A percentile compares a stretch with the other conserved stretches of the same genome.
phyloP scores from a whole-genome alignment of 2,113 vertebrate genomes.

The Neofelis nebulosa region DNA sequence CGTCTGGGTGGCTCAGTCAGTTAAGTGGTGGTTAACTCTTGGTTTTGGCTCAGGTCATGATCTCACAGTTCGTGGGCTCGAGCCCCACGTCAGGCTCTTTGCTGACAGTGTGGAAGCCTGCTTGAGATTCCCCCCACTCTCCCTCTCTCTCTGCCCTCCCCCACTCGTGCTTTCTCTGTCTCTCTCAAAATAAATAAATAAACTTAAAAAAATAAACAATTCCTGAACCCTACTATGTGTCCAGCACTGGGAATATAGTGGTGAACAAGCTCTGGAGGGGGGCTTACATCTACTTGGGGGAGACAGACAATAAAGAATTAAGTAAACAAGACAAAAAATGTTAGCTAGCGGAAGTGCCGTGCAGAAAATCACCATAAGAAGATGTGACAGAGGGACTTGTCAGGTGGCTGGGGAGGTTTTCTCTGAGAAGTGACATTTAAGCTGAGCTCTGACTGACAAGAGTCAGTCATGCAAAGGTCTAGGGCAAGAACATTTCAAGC shows the following conservation, averaged over 20 bases:
- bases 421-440: neutral
- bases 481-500: constrained; percentile 15
- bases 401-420: neutral
- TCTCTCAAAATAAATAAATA: too few relatives aligned
- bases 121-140: too few relatives aligned
- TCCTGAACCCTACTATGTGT: neutral
- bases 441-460: neutral
- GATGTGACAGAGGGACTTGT: neutral
- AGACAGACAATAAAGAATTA: constrained; percentile 16
- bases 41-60: too few relatives aligned
- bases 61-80: too few relatives aligned
- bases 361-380: neutral
- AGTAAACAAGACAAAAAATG: neutral
- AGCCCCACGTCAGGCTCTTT: too few relatives aligned
- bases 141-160: too few relatives aligned
- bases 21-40: too few relatives aligned
- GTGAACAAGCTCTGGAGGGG: neutral
- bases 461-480: neutral
- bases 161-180: too few relatives aligned
- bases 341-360: neutral
- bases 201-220: neutral
- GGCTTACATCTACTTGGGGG: neutral
- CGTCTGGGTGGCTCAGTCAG: too few relatives aligned
- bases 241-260: neutral
- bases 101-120: too few relatives aligned